These are phyloP conservation scores for Lycocorax pyrrhopterus DNA, from an alignment of 2,113 vertebrate genomes.

Conservation along the genomic window DNA sequence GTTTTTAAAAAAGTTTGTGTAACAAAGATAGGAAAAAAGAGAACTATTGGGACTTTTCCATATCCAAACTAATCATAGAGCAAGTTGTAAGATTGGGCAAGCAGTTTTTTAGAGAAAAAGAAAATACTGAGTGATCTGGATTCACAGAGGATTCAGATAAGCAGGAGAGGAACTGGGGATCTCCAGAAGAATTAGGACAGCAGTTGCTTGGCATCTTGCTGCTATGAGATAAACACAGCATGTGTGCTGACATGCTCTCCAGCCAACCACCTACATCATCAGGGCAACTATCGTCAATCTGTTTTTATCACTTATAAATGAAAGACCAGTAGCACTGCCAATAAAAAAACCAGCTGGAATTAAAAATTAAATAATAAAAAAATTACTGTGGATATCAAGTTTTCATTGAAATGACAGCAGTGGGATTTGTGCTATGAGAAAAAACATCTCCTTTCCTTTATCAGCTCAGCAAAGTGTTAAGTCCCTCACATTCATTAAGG, in stretches of 20 bases:
- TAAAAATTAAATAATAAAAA: not conserved
- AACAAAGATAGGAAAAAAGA: not conserved
- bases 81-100: not conserved
- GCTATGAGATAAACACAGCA: not conserved
- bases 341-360: not conserved
- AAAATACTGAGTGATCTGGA: not conserved
- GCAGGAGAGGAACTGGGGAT: not conserved
- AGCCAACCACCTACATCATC: not conserved
- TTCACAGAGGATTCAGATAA: not conserved
- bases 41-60: not conserved
- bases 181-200: not conserved
- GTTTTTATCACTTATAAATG: not conserved
- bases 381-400: not conserved
- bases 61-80: not conserved
- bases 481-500: not conserved
- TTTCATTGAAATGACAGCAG: not conserved
- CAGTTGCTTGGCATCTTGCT: not conserved
- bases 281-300: not conserved
- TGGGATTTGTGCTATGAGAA: not conserved
- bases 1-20: not conserved
- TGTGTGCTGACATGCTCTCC: accelerated
- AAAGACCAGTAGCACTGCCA: not conserved
- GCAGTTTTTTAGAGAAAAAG: not conserved
- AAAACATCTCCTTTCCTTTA: not conserved
- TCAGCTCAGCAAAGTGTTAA: not conserved